A percentile compares a stretch with the other conserved stretches of the same genome.
These are phyloP conservation scores for Minunthozetes semirufus DNA, from an alignment of 2,888 invertebrate genomes.

Conservation along the genomic window DNA sequence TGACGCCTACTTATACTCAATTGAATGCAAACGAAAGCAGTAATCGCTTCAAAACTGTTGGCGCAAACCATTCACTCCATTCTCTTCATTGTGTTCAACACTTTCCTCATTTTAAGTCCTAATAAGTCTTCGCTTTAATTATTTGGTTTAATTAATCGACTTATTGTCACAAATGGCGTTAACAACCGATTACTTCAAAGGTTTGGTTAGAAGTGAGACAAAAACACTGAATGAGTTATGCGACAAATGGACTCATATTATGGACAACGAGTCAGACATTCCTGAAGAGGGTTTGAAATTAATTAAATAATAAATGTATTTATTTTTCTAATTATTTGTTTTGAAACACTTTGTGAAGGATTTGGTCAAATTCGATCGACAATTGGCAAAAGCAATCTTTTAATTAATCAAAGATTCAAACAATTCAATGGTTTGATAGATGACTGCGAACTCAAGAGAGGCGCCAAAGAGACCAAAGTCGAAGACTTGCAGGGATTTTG, in stretches of 20 bases:
- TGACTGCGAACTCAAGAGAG: constrained; percentile 49
- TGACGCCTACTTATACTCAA: neutral
- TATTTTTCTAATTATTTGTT: constrained; percentile 10
- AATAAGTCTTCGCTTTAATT: neutral
- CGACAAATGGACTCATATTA: constrained; percentile 34
- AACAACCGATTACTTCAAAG: constrained; percentile 35
- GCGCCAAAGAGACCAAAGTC: constrained; percentile 49
- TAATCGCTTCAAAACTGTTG: too few relatives aligned
- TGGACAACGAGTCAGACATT: neutral
- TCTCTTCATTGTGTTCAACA: neutral
- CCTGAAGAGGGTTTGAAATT: constrained; percentile 34
- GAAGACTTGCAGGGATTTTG: constrained; percentile 52
- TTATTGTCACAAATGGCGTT: constrained; percentile 5
- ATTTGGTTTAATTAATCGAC: neutral
- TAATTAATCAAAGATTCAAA: constrained; percentile 50
- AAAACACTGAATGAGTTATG: constrained; percentile 34
- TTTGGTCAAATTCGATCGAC: constrained; percentile 48
- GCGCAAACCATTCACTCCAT: too few relatives aligned
- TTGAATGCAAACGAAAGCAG: too few relatives aligned
- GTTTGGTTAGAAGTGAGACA: constrained; percentile 27
- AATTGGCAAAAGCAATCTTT: constrained; percentile 50
- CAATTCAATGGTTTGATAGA: constrained; percentile 51
- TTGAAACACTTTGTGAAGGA: constrained; percentile 43
- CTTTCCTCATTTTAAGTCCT: too few relatives aligned
- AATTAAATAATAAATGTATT: neutral